phyloP scores from a whole-genome alignment of 2,888 invertebrate species.

The Stenodera caucasica region DNA sequence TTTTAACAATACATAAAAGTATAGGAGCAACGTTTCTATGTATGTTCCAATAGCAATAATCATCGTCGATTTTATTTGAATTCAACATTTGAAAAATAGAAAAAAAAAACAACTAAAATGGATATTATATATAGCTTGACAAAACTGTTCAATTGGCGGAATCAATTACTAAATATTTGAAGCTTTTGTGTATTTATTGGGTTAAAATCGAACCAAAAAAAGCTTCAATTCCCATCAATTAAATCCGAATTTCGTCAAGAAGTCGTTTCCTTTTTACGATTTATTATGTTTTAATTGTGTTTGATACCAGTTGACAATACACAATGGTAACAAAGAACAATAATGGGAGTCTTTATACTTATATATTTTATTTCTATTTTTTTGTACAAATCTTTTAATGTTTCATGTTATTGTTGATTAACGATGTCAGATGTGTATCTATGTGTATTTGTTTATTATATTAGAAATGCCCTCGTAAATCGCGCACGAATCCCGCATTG shows the following conservation, averaged over 20 bases:
- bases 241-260: conserved; percentile 39
- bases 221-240: conserved; percentile 18
- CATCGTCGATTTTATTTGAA: too few species aligned
- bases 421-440: conserved; percentile 23
- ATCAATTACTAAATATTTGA: not conserved
- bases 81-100: too few species aligned
- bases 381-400: conserved; percentile 6
- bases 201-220: not conserved
- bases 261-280: conserved; percentile 45
- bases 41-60: too few species aligned
- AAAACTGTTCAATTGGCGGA: not conserved
- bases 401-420: conserved; percentile 16
- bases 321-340: conserved; percentile 15
- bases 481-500: conserved; percentile 45
- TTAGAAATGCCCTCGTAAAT: conserved; percentile 46
- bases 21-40: too few species aligned
- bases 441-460: not conserved
- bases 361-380: conserved; percentile 10
- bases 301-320: conserved; percentile 21
- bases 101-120: too few species aligned
- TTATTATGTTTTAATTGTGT: conserved; percentile 40
- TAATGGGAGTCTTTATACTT: not conserved
- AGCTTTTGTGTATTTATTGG: not conserved
- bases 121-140: not conserved
- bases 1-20: too few species aligned